phyloP scores from a whole-genome alignment of 1,140 invertebrate species.

The Vanessa tameamea region DNA sequence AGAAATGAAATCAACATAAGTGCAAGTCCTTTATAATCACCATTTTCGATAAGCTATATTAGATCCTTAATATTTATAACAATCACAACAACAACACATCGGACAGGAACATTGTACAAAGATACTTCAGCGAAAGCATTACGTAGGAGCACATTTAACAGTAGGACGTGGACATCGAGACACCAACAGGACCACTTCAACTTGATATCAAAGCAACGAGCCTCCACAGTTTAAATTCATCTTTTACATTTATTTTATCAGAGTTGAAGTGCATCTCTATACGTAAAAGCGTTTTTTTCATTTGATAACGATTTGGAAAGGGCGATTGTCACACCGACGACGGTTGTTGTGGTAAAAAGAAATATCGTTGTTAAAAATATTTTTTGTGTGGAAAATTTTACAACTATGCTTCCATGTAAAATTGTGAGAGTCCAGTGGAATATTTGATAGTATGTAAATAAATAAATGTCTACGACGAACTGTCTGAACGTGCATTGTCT shows the following conservation, averaged over 20 bases:
- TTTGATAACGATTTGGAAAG: constrained; percentile 69
- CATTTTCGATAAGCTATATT: constrained; percentile 67
- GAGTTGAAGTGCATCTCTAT: constrained; percentile 55
- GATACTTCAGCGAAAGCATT: constrained; percentile 64
- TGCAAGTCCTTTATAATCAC: constrained; percentile 44
- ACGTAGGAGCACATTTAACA: constrained; percentile 62
- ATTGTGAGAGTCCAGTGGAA: constrained; percentile 60
- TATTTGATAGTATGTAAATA: constrained; percentile 51
- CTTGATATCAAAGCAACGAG: constrained; percentile 35
- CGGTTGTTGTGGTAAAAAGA: constrained; percentile 28
- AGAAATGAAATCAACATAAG: constrained; percentile 23
- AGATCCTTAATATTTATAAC: constrained; percentile 42
- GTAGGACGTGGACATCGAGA: constrained; percentile 43
- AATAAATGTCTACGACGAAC: constrained; percentile 57
- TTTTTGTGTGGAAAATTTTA: constrained; percentile 46
- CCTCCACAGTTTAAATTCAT: neutral
- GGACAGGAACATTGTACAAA: constrained; percentile 47
- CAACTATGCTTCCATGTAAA: constrained; percentile 72
- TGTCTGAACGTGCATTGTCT: constrained; percentile 63
- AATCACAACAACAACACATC: constrained; percentile 58
- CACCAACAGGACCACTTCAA: constrained; percentile 55
- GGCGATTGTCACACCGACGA: constrained; percentile 76
- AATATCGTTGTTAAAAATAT: constrained; percentile 3
- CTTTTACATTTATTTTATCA: constrained; percentile 14
- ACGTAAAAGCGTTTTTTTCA: constrained; percentile 46